phyloP scores from a whole-genome alignment of 2,113 vertebrate species.

The Cephalopholis sonnerati region DNA sequence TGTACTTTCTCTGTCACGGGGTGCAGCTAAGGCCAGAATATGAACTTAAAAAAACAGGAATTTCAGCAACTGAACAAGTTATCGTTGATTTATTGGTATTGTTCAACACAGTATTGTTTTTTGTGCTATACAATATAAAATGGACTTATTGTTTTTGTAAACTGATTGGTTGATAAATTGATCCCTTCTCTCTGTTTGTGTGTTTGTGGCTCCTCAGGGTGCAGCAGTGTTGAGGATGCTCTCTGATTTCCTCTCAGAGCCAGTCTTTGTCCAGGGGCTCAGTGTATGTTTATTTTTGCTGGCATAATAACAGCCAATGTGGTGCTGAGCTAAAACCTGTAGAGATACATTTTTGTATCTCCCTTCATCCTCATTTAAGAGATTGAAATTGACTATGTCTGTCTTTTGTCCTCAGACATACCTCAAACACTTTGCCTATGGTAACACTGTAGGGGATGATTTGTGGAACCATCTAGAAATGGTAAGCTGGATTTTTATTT shows the following conservation, averaged over 20 bases:
- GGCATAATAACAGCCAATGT: no score
- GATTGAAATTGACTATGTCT: neutral
- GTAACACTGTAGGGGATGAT: constrained; percentile 87
- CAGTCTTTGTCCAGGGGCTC: constrained; percentile 88
- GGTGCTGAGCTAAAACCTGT: neutral
- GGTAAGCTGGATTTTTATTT: constrained; percentile 71
- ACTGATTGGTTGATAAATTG: neutral
- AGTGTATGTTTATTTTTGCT: constrained; percentile 79
- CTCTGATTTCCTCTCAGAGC: constrained; percentile 88
- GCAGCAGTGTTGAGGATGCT: constrained; percentile 94
- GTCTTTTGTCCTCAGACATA: constrained; percentile 71
- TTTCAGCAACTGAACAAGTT: neutral
- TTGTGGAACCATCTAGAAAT: constrained; percentile 89
- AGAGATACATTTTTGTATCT: neutral
- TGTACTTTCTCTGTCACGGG: neutral
- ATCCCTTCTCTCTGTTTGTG: neutral
- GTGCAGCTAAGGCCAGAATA: neutral
- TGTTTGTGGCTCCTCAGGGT: constrained; percentile 82
- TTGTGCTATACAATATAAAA: neutral
- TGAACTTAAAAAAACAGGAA: neutral
- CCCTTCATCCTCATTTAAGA: neutral
- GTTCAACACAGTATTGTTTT: neutral
- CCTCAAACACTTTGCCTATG: constrained; percentile 85
- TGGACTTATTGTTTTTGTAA: neutral
- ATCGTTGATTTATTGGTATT: neutral